These are phyloP conservation scores for Bugula neritina DNA, from an alignment of 2,888 invertebrate genomes.

Conservation along the genomic window DNA sequence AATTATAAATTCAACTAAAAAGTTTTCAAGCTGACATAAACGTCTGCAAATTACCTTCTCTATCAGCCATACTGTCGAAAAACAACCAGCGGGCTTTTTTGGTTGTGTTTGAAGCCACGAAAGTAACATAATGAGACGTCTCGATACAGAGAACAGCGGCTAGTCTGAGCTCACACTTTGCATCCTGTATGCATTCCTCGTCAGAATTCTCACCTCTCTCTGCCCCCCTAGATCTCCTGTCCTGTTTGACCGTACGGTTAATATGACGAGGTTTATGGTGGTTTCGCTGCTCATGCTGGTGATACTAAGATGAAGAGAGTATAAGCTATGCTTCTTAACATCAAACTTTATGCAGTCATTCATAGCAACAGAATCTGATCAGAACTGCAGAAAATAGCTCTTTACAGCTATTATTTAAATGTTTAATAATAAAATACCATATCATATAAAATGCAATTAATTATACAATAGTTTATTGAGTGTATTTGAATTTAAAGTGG, in stretches of 20 bases:
- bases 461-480: too few relatives aligned
- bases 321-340: too few relatives aligned
- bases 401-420: too few relatives aligned
- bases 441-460: too few relatives aligned
- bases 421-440: too few relatives aligned
- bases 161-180: constrained; percentile 67
- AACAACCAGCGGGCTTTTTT: constrained; percentile 93
- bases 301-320: constrained; percentile 8
- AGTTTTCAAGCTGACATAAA: too few relatives aligned
- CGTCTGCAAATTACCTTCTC: constrained; percentile 74
- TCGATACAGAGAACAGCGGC: constrained; percentile 97
- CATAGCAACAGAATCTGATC: too few relatives aligned
- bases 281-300: not conserved
- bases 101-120: constrained; percentile 85
- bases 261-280: not conserved
- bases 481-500: too few relatives aligned
- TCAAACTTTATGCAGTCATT: too few relatives aligned
- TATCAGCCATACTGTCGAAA: constrained; percentile 98
- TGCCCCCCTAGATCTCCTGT: not conserved
- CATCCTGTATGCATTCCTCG: not conserved
- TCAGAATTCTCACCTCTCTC: not conserved
- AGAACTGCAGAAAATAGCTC: too few relatives aligned
- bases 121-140: constrained; percentile 95
- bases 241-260: not conserved
- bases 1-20: too few relatives aligned